A percentile compares a stretch with the other conserved stretches of the same genome.
phyloP scores from a whole-genome alignment of 2,113 vertebrate species.

The Sula dactylatra region DNA sequence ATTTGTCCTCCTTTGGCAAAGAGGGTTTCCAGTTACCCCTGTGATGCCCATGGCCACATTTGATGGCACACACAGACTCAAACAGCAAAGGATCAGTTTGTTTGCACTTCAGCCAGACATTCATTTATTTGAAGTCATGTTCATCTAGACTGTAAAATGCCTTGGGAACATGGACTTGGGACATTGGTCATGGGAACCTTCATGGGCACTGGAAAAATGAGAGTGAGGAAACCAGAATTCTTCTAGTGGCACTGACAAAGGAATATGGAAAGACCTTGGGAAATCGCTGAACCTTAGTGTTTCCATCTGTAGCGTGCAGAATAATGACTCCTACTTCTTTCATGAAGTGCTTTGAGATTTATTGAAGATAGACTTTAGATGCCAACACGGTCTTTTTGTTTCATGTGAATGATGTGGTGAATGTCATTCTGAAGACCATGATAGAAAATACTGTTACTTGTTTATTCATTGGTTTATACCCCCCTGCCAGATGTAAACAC shows the following conservation, averaged over 20 bases:
- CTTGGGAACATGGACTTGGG: neutral
- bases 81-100: neutral
- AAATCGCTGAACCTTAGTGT: neutral
- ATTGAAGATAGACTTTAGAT: neutral
- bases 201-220: neutral
- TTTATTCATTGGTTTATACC: neutral
- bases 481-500: fast-evolving
- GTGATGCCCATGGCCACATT: neutral
- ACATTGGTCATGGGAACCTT: neutral
- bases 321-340: neutral
- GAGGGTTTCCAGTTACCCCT: neutral
- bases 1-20: neutral
- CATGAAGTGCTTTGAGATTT: neutral
- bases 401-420: neutral
- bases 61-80: fast-evolving
- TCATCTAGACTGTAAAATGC: neutral
- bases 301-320: neutral
- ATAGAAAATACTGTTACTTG: neutral
- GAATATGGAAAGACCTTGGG: neutral
- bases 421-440: neutral
- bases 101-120: neutral
- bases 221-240: neutral
- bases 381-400: neutral
- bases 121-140: neutral
- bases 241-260: neutral